These are phyloP conservation scores for Enoplosus armatus DNA, from an alignment of 2,797 vertebrate species.

Conservation along the genomic window DNA sequence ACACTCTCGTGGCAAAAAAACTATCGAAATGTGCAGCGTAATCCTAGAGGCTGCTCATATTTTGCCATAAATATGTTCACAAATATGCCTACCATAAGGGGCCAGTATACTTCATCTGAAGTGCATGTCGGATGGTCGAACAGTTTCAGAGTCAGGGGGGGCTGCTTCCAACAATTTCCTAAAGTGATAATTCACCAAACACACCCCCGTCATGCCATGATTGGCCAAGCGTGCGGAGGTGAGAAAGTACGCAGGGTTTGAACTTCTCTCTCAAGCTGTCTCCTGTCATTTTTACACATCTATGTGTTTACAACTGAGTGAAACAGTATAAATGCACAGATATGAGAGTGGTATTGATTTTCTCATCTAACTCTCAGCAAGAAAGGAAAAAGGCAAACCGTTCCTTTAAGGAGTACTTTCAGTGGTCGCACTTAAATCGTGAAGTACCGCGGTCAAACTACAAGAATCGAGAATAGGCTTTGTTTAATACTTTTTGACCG, in stretches of 20 bases:
- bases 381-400: background rate
- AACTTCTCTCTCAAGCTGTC: background rate
- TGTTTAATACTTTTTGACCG: background rate
- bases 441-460: background rate
- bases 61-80: background rate
- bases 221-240: background rate
- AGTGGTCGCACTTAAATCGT: background rate
- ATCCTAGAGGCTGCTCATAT: too few relatives aligned
- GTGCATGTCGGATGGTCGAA: background rate
- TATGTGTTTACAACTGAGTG: conserved; percentile 19
- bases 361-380: background rate
- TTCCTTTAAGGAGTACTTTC: background rate
- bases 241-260: background rate
- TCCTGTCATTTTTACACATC: background rate
- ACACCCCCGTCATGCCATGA: conserved; percentile 3
- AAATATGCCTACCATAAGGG: background rate
- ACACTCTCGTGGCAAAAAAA: too few relatives aligned
- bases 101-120: background rate
- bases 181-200: conserved; percentile 38
- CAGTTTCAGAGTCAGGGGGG: background rate
- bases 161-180: background rate
- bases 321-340: conserved; percentile 14
- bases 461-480: background rate
- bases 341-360: conserved; percentile 11
- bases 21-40: too few relatives aligned